Evolutionary conservation across 2,888 invertebrate genomes (phyloP).

Genomic region (Sesia apiformis): DNA sequence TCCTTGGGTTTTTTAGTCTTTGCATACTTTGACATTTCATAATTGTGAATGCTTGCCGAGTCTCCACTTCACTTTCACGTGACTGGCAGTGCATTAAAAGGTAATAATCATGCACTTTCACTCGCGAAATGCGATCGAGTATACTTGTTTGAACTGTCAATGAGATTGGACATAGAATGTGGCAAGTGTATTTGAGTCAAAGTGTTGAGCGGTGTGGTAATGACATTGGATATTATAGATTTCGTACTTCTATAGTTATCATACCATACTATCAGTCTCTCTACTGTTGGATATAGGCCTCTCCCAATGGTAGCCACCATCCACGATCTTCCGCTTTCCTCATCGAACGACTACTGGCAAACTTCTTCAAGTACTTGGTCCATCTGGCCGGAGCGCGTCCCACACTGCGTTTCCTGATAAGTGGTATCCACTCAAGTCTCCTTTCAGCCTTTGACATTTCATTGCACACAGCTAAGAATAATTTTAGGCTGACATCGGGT

Average conservation of each 20-base stretch:
- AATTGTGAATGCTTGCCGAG: not conserved
- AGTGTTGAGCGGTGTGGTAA: not conserved
- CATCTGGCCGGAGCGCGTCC: no score
- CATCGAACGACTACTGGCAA: no score
- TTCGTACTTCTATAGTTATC: no score
- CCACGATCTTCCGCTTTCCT: no score
- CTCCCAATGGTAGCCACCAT: no score
- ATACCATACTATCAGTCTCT: not conserved
- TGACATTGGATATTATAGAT: not conserved
- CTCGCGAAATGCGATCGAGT: not conserved
- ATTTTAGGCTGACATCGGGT: no score
- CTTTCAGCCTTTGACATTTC: no score
- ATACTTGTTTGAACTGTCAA: not conserved
- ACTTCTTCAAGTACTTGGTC: no score
- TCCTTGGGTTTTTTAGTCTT: not conserved
- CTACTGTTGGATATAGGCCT: not conserved
- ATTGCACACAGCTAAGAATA: no score
- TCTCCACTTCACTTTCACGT: slow-evolving; percentile 7
- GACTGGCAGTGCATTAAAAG: not conserved
- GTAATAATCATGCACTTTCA: not conserved
- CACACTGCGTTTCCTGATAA: no score
- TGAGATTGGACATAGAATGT: not conserved
- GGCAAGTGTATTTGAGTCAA: not conserved
- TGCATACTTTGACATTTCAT: not conserved
- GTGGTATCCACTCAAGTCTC: no score